Conservation (phyloP, 1,140 invertebrate species). For the Colletes gigas region DNA sequence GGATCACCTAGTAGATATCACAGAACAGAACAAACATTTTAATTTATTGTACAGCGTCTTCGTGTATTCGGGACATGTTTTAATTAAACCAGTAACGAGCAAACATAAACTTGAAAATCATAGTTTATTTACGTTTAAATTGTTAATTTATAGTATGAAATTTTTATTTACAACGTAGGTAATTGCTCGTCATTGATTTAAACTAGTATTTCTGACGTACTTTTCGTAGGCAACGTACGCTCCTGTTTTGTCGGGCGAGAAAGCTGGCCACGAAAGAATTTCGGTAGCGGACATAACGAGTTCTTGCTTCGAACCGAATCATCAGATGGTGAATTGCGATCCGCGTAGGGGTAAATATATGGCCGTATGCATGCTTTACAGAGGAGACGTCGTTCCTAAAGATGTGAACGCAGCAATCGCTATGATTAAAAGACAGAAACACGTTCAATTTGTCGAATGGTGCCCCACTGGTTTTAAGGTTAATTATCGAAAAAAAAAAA, state of each 20-base stretch:
- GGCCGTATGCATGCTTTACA: constrained; percentile 89
- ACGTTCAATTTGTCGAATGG: constrained; percentile 85
- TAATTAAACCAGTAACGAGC: too few species aligned
- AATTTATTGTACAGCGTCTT: too few species aligned
- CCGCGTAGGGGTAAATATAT: constrained; percentile 87
- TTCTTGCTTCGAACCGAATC: constrained; percentile 89
- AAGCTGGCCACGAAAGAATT: constrained; percentile 87
- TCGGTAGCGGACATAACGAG: constrained; percentile 88
- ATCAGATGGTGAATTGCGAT: constrained; percentile 92
- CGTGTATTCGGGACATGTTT: too few species aligned
- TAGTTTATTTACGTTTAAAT: too few species aligned
- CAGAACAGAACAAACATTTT: too few species aligned
- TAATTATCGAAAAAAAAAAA: neutral
- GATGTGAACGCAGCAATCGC: constrained; percentile 86
- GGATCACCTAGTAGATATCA: too few species aligned
- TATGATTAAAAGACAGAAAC: constrained; percentile 83
- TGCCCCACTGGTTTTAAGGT: constrained; percentile 84
- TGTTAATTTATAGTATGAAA: too few species aligned
- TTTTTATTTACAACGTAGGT: too few species aligned
- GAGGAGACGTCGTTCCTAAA: constrained; percentile 82
- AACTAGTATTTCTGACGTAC: neutral
- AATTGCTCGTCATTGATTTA: too few species aligned
- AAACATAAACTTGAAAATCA: too few species aligned
- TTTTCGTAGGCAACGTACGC: constrained; percentile 85
- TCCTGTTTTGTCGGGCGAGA: constrained; percentile 86